Evolutionary conservation across 2,888 invertebrate species (phyloP), one percentile per base, ranked within the genome.

Genomic region (Phymatocera aterrima): DNA sequence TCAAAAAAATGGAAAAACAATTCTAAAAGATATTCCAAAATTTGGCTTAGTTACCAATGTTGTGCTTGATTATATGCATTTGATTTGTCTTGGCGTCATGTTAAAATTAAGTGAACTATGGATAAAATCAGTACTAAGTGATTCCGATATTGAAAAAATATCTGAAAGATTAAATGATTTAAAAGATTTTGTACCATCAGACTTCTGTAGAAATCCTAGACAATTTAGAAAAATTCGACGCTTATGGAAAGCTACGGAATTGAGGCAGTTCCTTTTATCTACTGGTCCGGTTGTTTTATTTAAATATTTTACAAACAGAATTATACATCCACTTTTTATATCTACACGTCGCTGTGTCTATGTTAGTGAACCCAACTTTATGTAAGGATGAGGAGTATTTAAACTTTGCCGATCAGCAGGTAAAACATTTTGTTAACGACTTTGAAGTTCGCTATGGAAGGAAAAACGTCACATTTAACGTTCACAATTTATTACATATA

Each of bases 121-220:
- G 57, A 57, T 57, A 57, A 57, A 57, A 28, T 57, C 57, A 24
- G 57, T 24, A 57, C 57, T 57, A 24, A 28, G 24, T 57, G 57
- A 57, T 21, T 57, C 57, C 8, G 24, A 57, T 28, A 28, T 57
- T 57, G 57, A 57, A 57, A 28, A 57, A 57, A 57, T 57, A 57
- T 57, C 57, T 57, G 28, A 57, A 28, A 21, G 57, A 57, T 57
- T 57, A 8, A 57, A 24, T 60, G 60, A 60, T 31, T 15, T 60
- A 31, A 60, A 60, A 60, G 60, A 12, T 60, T 60, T 60, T 60
- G 31, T 60, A 60, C 60, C 60, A 60, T 60, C 60, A 28, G 60
- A 60, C 60, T 60, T 60, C 31, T 60, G 31, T 60, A 60, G 60
- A 60, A 60, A 60, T 60, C 60, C 60, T 60, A 60, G 60, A 60